phyloP scores from a whole-genome alignment of 2,888 invertebrate genomes.

The Euphydryas editha region DNA sequence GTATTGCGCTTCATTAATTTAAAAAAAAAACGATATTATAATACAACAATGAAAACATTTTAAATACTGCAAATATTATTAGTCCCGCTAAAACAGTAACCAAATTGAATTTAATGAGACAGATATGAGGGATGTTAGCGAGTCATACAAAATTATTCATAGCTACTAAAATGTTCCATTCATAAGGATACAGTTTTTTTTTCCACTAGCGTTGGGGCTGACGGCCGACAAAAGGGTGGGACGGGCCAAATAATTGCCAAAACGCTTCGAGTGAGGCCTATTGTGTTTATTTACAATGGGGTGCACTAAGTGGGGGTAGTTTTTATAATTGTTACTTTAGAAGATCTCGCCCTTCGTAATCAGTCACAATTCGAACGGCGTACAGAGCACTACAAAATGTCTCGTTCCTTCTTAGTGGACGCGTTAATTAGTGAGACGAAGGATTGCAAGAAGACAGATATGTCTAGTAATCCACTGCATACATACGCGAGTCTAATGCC shows the following conservation, averaged over 20 bases:
- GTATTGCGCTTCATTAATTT: no score
- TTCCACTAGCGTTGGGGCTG: constrained; percentile 70
- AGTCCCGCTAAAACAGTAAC: constrained; percentile 64
- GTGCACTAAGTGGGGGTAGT: constrained; percentile 82
- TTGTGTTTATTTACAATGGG: constrained; percentile 81
- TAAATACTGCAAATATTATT: background rate
- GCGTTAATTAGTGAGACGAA: constrained; percentile 88
- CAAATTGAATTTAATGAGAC: constrained; percentile 81
- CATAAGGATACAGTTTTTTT: constrained; percentile 69
- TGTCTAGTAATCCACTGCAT: constrained; percentile 69
- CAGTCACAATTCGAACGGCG: constrained; percentile 65
- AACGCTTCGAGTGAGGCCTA: constrained; percentile 81
- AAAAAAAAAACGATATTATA: background rate
- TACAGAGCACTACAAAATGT: constrained; percentile 81
- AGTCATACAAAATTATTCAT: constrained; percentile 82
- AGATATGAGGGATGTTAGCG: constrained; percentile 78
- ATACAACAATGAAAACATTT: background rate
- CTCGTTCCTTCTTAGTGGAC: constrained; percentile 92
- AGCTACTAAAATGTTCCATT: constrained; percentile 80
- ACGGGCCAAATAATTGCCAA: constrained; percentile 82
- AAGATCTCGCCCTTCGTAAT: constrained; percentile 61
- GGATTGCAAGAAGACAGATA: constrained; percentile 67
- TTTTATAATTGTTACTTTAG: constrained; percentile 80
- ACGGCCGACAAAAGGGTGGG: constrained; percentile 83
- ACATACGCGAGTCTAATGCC: constrained; percentile 69